A percentile compares a stretch with the other conserved stretches of the same genome.
These are phyloP conservation scores for Gymnocephalus cernua DNA, from an alignment of 2,113 vertebrate species.

Conservation along the genomic window DNA sequence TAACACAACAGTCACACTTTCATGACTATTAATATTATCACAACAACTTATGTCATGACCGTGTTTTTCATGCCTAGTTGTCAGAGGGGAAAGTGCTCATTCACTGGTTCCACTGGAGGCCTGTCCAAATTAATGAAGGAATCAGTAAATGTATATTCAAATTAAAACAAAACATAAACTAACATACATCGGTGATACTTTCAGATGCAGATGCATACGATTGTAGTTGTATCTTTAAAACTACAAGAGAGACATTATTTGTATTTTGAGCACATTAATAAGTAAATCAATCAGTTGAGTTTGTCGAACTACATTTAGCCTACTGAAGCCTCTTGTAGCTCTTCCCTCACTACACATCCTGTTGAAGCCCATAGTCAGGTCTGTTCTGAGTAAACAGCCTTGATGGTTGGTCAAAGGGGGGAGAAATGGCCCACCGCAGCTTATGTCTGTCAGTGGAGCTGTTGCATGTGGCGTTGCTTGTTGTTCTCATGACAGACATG, in stretches of 20 bases:
- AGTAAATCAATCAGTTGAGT: not conserved
- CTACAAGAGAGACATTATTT: not conserved
- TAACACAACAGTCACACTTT: not conserved
- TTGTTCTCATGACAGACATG: not conserved
- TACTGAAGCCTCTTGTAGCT: not conserved
- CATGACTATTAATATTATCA: not conserved
- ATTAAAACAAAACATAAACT: not conserved
- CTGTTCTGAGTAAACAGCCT: slow-evolving; percentile 10
- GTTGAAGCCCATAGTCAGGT: not conserved
- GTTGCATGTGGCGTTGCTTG: slow-evolving; percentile 10
- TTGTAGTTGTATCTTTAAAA: not conserved
- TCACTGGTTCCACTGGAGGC: not conserved
- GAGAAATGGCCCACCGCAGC: not conserved
- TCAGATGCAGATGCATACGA: not conserved
- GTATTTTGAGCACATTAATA: not conserved
- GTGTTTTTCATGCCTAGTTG: no score
- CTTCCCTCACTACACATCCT: not conserved
- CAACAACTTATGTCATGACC: not conserved
- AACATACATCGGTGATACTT: not conserved
- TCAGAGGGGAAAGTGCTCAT: not conserved
- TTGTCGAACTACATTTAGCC: not conserved
- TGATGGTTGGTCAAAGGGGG: not conserved
- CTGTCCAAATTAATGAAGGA: not conserved
- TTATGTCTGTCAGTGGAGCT: not conserved
- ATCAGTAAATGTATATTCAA: not conserved